These are phyloP conservation scores for Drosophila meridionalis DNA, from an alignment of 2,888 invertebrate genomes.

Conservation along the genomic window DNA sequence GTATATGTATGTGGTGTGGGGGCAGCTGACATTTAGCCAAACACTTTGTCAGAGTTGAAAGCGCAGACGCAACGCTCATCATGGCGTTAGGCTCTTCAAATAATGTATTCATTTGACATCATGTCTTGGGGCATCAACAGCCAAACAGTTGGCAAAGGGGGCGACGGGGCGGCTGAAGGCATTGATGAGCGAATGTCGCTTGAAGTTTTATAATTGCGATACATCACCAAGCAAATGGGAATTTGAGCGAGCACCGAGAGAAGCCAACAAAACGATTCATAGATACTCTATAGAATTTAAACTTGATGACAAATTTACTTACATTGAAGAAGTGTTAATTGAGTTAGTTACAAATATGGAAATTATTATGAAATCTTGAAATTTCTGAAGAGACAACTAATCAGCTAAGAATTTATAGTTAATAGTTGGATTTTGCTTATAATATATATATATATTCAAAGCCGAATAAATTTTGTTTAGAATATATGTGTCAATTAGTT, in stretches of 20 bases:
- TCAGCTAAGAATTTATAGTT: not conserved
- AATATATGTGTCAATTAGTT: constrained; percentile 26
- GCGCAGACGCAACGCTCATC: constrained; percentile 49
- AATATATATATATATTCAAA: not conserved
- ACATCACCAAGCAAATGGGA: constrained; percentile 51
- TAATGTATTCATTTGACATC: constrained; percentile 45
- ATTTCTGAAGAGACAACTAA: not conserved
- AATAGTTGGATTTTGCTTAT: not conserved
- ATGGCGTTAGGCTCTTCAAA: constrained; percentile 41
- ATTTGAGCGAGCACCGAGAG: constrained; percentile 3
- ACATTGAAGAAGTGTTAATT: not conserved
- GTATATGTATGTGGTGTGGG: not conserved
- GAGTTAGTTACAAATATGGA: not conserved
- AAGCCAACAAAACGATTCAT: not conserved
- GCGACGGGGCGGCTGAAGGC: not conserved
- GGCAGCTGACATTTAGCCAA: constrained; percentile 61
- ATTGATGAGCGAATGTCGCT: constrained; percentile 53
- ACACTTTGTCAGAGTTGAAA: constrained; percentile 68
- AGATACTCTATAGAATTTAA: constrained; percentile 22
- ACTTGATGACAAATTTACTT: not conserved
- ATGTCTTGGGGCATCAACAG: constrained; percentile 27
- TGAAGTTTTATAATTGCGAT: constrained; percentile 63
- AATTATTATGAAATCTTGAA: not conserved
- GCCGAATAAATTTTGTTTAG: not conserved
- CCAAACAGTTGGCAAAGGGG: not conserved